Evolutionary conservation across 2,888 invertebrate species (phyloP).

Genomic region (Drosophila engyochracea): DNA sequence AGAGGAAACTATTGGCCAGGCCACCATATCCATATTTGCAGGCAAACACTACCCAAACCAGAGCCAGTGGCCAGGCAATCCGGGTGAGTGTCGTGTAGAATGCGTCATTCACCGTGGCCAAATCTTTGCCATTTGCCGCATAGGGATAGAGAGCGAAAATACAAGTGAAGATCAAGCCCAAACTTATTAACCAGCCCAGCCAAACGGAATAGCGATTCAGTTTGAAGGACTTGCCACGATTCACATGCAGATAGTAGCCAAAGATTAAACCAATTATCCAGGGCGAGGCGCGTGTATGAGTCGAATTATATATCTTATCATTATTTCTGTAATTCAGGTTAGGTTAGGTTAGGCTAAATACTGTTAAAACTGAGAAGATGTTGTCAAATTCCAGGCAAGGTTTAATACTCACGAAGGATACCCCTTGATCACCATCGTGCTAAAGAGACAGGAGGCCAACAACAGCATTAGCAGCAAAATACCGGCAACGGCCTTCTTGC

Average conservation of each 20-base stretch:
- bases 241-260: slow-evolving; percentile 73
- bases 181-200: slow-evolving; percentile 70
- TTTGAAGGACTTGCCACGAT: slow-evolving; percentile 39
- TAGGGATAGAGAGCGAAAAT: slow-evolving; percentile 70
- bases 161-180: slow-evolving; percentile 56
- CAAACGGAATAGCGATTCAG: slow-evolving; percentile 49
- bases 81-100: slow-evolving; percentile 76
- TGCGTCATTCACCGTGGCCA: slow-evolving; percentile 64
- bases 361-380: background rate
- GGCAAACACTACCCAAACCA: slow-evolving; percentile 82
- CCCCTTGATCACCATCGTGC: slow-evolving; percentile 45
- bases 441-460: slow-evolving; percentile 54
- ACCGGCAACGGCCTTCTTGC: slow-evolving; percentile 62
- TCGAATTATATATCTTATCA: slow-evolving; percentile 63
- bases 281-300: slow-evolving; percentile 71
- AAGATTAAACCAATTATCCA: slow-evolving; percentile 79
- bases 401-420: slow-evolving; percentile 48
- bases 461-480: slow-evolving; percentile 63
- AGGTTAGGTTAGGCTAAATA: no score
- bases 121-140: slow-evolving; percentile 16
- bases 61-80: slow-evolving; percentile 76
- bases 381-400: background rate
- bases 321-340: background rate
- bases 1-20: slow-evolving; percentile 73
- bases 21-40: slow-evolving; percentile 81